These are phyloP conservation scores for Pachyseris speciosa DNA, from an alignment of 64 coral and sea anemone species.

Conservation along the genomic window DNA sequence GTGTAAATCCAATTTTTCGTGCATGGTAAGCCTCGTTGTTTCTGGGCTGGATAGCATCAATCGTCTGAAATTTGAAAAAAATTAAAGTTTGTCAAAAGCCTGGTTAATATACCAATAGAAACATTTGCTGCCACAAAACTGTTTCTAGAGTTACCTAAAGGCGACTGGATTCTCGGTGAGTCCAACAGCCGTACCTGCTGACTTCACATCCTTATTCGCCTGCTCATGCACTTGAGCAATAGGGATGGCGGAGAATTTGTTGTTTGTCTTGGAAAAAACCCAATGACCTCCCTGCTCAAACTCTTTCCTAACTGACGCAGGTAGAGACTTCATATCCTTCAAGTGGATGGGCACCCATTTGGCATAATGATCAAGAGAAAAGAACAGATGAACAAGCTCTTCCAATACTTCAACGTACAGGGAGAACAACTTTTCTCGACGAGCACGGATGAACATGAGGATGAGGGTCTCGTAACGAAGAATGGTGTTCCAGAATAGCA, in stretches of 20 bases:
- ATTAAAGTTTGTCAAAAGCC: too few species aligned
- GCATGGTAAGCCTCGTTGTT: too few species aligned
- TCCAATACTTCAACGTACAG: slow-evolving; percentile 32
- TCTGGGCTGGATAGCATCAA: too few species aligned
- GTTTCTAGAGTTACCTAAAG: slow-evolving; percentile 28
- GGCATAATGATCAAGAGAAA: slow-evolving; percentile 65
- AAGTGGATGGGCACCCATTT: slow-evolving; percentile 44
- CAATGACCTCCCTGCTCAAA: slow-evolving; percentile 7
- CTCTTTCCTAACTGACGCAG: not conserved
- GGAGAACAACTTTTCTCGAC: not conserved
- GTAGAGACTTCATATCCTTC: slow-evolving; percentile 24
- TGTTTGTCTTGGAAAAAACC: slow-evolving; percentile 31
- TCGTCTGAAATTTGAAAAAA: too few species aligned
- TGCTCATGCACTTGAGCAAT: slow-evolving; percentile 64
- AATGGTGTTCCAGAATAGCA: slow-evolving; percentile 38
- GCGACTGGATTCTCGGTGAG: slow-evolving; percentile 68
- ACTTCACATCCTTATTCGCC: slow-evolving; percentile 55
- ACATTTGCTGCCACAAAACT: not conserved
- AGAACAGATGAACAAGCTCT: slow-evolving; percentile 41
- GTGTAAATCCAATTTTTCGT: too few species aligned
- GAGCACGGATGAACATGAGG: slow-evolving; percentile 29
- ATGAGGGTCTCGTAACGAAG: slow-evolving; percentile 29
- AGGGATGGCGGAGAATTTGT: slow-evolving; percentile 43
- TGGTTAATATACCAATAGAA: too few species aligned
- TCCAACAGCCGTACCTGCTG: slow-evolving; percentile 12